A percentile compares a stretch with the other conserved stretches of the same genome.
Conservation (phyloP, 2,888 invertebrate genomes). For the Tetheella fluctuosa region DNA sequence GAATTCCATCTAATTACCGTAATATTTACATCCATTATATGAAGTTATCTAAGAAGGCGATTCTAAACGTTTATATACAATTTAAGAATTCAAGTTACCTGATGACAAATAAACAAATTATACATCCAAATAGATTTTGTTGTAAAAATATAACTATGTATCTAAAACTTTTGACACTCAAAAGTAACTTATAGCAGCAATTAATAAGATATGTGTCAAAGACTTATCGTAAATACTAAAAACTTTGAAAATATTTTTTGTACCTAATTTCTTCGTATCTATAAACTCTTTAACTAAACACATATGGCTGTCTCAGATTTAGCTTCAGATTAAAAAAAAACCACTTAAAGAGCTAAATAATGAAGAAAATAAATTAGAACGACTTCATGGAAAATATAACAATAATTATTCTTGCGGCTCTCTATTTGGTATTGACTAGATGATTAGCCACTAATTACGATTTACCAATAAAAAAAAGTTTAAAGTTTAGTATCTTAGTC, state of each 20-base stretch:
- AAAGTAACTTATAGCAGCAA: conserved; percentile 31
- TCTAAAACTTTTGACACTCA: conserved; percentile 34
- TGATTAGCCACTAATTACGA: too few species aligned
- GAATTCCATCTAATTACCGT: conserved; percentile 47
- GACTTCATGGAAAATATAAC: too few species aligned
- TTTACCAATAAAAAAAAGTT: background rate
- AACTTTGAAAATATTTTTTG: conserved; percentile 40
- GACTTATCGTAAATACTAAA: conserved; percentile 45
- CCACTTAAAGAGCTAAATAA: conserved; percentile 19
- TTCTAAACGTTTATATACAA: conserved; percentile 67
- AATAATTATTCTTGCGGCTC: conserved; percentile 4
- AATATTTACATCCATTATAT: conserved; percentile 58
- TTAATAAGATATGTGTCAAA: conserved; percentile 59
- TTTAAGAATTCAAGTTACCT: conserved; percentile 42
- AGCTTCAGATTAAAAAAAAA: conserved; percentile 8
- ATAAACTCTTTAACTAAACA: conserved; percentile 26
- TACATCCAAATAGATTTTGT: conserved; percentile 19
- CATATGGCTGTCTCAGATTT: conserved; percentile 15
- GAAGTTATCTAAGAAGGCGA: conserved; percentile 77
- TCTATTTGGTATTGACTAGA: conserved; percentile 1
- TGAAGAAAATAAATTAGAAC: conserved; percentile 15
- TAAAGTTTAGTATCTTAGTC: background rate
- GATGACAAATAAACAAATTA: conserved; percentile 31
- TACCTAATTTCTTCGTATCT: conserved; percentile 37
- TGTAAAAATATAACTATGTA: conserved; percentile 49